Percentiles rank a stretch among this genome's conserved stretches.
These are phyloP conservation scores for Meandrusa payeni DNA, from an alignment of 2,888 invertebrate species.

Conservation along the genomic window DNA sequence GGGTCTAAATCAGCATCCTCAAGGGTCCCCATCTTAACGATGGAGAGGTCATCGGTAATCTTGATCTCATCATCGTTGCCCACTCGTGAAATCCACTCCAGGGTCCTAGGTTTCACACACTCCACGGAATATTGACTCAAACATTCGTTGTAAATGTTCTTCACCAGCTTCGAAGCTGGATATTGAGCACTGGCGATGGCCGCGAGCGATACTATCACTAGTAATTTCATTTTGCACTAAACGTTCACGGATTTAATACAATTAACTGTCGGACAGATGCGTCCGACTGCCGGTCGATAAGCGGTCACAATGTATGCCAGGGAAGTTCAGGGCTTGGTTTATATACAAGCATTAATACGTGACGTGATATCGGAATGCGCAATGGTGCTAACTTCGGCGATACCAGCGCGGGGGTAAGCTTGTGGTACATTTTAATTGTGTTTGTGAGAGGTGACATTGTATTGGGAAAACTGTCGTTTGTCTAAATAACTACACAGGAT, in stretches of 20 bases:
- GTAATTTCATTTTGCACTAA: conserved; percentile 67
- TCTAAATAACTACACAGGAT: conserved; percentile 14
- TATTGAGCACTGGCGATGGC: conserved; percentile 62
- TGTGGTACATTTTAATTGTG: conserved; percentile 64
- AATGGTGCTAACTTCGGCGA: conserved; percentile 55
- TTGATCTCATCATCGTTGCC: conserved; percentile 85
- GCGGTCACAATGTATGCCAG: conserved; percentile 74
- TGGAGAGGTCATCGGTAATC: conserved; percentile 87
- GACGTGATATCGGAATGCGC: conserved; percentile 64
- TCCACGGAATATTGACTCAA: conserved; percentile 84
- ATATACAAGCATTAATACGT: conserved; percentile 81
- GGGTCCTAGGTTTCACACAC: conserved; percentile 89
- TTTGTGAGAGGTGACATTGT: conserved; percentile 51
- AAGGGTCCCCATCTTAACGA: conserved; percentile 82
- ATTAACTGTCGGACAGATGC: conserved; percentile 58
- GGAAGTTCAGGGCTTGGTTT: conserved; percentile 74
- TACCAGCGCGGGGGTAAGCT: conserved; percentile 43
- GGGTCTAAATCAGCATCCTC: conserved; percentile 60
- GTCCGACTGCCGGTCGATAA: conserved; percentile 66
- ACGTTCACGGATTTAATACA: conserved; percentile 39
- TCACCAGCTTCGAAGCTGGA: conserved; percentile 83
- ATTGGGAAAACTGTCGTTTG: conserved; percentile 64
- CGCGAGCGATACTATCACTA: conserved; percentile 63
- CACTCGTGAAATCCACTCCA: conserved; percentile 87
- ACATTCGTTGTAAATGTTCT: conserved; percentile 85